Evolutionary conservation across 2,888 invertebrate genomes (phyloP).

Genomic region (Cheilosia pagana): DNA sequence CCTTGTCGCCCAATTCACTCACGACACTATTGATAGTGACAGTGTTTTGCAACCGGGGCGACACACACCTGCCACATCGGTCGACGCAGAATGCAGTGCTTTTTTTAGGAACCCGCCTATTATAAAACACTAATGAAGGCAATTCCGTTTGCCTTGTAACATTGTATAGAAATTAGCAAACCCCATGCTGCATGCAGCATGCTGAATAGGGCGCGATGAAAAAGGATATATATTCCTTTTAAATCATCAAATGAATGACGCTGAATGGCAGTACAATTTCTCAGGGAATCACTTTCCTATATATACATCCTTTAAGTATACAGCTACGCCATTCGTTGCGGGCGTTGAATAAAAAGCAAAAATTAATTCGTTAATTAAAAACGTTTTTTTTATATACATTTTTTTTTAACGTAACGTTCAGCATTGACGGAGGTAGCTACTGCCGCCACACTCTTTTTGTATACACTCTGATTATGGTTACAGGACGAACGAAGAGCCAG

Average conservation of each 20-base stretch:
- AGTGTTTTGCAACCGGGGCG: too few relatives aligned
- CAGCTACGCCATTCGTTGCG: constrained; percentile 65
- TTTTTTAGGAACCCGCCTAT: not conserved
- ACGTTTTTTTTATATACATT: constrained; percentile 12
- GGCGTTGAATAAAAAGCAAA: constrained; percentile 74
- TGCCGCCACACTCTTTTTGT: constrained; percentile 13
- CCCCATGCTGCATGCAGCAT: not conserved
- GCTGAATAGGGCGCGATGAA: constrained; percentile 20
- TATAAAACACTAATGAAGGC: constrained; percentile 12
- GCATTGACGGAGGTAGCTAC: constrained; percentile 46
- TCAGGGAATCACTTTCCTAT: constrained; percentile 24
- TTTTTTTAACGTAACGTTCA: constrained; percentile 59
- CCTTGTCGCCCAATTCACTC: too few relatives aligned
- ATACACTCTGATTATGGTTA: constrained; percentile 38
- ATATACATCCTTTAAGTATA: constrained; percentile 26
- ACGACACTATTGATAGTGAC: too few relatives aligned
- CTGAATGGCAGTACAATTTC: constrained; percentile 37
- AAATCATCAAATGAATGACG: constrained; percentile 44
- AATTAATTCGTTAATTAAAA: constrained; percentile 75
- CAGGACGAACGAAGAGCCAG: constrained; percentile 65
- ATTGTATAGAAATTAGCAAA: constrained; percentile 18
- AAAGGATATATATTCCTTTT: constrained; percentile 15
- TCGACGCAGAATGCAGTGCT: too few relatives aligned
- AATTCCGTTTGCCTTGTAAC: constrained; percentile 36
- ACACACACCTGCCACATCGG: too few relatives aligned